These are phyloP conservation scores for Eulemur macaco DNA, from an alignment of 2,113 vertebrate species.

Conservation along the genomic window DNA sequence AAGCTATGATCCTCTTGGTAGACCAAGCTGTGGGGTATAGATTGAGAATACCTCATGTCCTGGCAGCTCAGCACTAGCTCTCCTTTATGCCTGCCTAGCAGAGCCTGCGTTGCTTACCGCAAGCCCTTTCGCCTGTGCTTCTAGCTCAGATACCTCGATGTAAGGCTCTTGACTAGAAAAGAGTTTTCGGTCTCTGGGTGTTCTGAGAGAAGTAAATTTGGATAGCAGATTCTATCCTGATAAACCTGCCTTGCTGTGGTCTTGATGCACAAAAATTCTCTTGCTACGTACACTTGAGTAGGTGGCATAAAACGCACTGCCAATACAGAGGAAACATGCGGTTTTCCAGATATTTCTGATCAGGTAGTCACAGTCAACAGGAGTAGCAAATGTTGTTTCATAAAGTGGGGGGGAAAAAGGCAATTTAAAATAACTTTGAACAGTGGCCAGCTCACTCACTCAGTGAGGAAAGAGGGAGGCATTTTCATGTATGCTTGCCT, in stretches of 20 bases:
- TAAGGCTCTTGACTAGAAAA: not conserved
- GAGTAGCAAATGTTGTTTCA: not conserved
- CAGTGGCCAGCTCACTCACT: not conserved
- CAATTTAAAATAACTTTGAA: not conserved
- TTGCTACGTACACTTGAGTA: not conserved
- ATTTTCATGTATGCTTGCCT: not conserved
- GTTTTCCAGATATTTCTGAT: not conserved
- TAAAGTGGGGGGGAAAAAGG: not conserved
- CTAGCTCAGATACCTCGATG: not conserved
- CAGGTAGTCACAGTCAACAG: not conserved
- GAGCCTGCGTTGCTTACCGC: not conserved
- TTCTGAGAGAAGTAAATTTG: not conserved
- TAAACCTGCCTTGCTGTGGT: not conserved
- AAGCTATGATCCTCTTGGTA: not conserved
- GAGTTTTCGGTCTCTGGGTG: not conserved
- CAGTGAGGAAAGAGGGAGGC: not conserved
- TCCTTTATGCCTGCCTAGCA: not conserved
- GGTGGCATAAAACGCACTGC: not conserved
- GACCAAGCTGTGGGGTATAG: not conserved
- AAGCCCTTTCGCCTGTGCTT: not conserved
- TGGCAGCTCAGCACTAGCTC: not conserved
- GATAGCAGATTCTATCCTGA: not conserved
- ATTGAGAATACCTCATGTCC: not conserved
- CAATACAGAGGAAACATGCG: not conserved
- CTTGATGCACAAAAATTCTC: not conserved